Evolutionary conservation across 2,797 vertebrate genomes (phyloP).

Genomic region (Potorous gilbertii): DNA sequence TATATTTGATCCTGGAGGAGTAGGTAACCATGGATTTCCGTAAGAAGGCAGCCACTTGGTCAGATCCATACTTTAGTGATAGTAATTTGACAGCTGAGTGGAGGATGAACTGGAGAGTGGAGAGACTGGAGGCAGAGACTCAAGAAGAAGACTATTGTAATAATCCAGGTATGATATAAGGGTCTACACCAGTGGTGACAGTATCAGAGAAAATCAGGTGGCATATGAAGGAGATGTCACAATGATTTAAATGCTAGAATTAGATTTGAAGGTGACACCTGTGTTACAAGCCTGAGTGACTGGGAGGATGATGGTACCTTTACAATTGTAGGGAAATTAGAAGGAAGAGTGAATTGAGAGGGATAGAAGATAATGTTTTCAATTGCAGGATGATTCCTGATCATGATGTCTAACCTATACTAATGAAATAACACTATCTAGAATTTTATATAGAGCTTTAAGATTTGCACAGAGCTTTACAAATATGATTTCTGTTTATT

Average conservation of each 20-base stretch:
- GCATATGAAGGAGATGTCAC: background rate
- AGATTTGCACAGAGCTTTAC: background rate
- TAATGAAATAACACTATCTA: background rate
- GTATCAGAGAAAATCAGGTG: background rate
- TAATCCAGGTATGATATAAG: background rate
- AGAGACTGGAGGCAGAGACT: background rate
- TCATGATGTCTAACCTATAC: background rate
- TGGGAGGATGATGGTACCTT: background rate
- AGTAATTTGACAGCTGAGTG: background rate
- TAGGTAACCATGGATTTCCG: background rate
- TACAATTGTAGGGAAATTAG: background rate
- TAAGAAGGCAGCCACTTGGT: background rate
- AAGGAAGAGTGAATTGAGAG: background rate
- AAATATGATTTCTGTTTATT: background rate
- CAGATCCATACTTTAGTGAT: background rate
- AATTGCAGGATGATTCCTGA: background rate
- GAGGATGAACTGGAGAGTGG: background rate
- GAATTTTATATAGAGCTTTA: background rate
- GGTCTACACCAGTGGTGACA: background rate
- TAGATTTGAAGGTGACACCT: background rate
- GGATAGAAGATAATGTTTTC: background rate
- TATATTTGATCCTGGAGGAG: background rate
- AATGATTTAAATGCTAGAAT: background rate
- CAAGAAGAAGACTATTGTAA: background rate
- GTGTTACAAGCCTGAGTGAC: background rate